Evolutionary conservation across 2,888 invertebrate genomes (phyloP).

Genomic region (Anagyrus pseudococci): DNA sequence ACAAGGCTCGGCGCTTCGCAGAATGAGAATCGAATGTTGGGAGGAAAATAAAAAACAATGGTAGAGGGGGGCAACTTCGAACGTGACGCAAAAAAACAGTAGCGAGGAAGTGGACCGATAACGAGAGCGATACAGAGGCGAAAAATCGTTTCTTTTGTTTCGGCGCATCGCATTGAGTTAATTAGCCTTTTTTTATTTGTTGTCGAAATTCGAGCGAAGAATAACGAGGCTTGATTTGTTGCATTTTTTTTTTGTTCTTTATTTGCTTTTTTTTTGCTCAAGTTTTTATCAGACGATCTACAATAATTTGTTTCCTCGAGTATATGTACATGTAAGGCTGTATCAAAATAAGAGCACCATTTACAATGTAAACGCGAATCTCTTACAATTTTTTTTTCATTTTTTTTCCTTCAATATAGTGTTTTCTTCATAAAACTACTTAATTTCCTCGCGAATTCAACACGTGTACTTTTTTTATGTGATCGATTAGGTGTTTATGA

Average conservation of each 20-base stretch:
- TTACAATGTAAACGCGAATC: conserved; percentile 34
- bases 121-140: too few species aligned
- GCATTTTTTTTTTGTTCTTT: too few species aligned
- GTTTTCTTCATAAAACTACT: conserved; percentile 8
- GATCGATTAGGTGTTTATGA: conserved; percentile 12
- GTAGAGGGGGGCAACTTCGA: background rate
- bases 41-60: too few species aligned
- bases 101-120: too few species aligned
- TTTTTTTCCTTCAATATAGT: conserved; percentile 1
- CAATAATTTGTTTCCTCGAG: conserved; percentile 25
- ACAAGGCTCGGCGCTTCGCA: too few species aligned
- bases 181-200: too few species aligned
- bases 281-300: too few species aligned
- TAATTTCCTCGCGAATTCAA: too few species aligned
- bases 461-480: conserved; percentile 17
- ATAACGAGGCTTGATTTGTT: too few species aligned
- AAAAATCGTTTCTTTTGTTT: background rate
- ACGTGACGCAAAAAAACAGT: too few species aligned
- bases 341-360: conserved; percentile 40
- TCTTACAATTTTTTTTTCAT: conserved; percentile 24
- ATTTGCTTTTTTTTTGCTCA: conserved; percentile 22
- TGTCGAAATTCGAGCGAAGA: too few species aligned
- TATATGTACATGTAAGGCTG: conserved; percentile 41
- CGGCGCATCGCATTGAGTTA: background rate
- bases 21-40: too few species aligned